Percentiles rank a stretch among this genome's conserved stretches.
Evolutionary conservation across 2,113 vertebrate genomes (phyloP).

Genomic region (Trinectes maculatus): DNA sequence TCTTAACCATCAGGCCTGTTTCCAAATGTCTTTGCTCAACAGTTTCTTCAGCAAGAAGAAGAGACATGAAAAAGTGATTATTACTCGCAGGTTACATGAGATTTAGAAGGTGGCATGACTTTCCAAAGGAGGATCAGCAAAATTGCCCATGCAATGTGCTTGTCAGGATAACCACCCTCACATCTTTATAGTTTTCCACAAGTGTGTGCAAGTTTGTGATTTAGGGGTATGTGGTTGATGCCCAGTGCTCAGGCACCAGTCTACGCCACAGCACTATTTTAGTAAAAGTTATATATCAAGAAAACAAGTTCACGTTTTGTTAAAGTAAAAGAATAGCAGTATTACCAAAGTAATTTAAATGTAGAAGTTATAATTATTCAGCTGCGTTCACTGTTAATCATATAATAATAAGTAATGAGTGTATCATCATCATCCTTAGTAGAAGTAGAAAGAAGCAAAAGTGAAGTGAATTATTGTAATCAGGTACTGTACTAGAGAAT

Average conservation of each 20-base stretch:
- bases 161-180: neutral
- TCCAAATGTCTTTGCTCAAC: slow-evolving; percentile 1
- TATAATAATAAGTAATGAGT: no score
- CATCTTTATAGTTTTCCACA: slow-evolving; percentile 9
- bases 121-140: slow-evolving; percentile 26
- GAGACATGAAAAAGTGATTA: slow-evolving; percentile 36
- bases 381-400: no score
- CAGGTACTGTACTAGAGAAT: no score
- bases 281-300: no score
- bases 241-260: neutral
- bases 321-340: no score
- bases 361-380: no score
- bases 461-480: no score
- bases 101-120: slow-evolving; percentile 25
- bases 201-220: slow-evolving; percentile 25
- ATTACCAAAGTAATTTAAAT: no score
- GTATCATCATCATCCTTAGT: no score
- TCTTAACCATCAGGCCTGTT: slow-evolving; percentile 14
- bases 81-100: slow-evolving; percentile 49
- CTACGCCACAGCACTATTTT: neutral
- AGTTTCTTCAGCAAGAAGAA: slow-evolving; percentile 10
- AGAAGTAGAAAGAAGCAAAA: no score
- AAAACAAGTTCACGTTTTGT: no score
- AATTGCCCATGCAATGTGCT: slow-evolving; percentile 10
- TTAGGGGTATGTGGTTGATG: slow-evolving; percentile 5